Percentiles rank a stretch among this genome's conserved stretches.
Conservation (phyloP, 2,888 invertebrate genomes). For the Xanthorhoe spadicearia region DNA sequence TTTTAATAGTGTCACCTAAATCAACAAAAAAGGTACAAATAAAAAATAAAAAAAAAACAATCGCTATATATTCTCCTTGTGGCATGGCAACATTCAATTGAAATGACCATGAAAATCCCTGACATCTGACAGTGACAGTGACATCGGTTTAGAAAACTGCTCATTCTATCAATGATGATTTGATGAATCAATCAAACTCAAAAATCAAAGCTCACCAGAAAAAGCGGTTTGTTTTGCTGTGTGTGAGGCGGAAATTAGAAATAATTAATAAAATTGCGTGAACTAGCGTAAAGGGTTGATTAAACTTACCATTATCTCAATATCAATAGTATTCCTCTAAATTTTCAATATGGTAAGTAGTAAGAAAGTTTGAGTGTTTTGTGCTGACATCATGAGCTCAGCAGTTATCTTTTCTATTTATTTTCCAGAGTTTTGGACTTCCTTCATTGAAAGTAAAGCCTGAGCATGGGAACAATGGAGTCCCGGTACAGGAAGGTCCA, state of each 20-base stretch:
- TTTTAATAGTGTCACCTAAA: background rate
- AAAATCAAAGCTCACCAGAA: background rate
- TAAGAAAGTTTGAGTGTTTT: background rate
- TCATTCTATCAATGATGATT: no score
- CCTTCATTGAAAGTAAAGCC: slow-evolving; percentile 86
- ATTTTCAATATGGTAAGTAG: slow-evolving; percentile 46
- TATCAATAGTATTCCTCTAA: background rate
- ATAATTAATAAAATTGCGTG: background rate
- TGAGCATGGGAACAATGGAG: slow-evolving; percentile 65
- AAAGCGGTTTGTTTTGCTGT: background rate
- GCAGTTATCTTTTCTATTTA: background rate
- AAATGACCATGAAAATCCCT: no score
- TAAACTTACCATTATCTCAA: background rate
- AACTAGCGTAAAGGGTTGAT: background rate
- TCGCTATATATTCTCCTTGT: no score
- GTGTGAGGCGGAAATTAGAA: background rate
- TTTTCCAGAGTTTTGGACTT: slow-evolving; percentile 87
- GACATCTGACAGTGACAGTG: background rate
- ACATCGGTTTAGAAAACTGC: no score
- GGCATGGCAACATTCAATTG: no score
- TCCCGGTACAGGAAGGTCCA: slow-evolving; percentile 79
- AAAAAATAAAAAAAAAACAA: no score
- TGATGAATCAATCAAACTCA: background rate
- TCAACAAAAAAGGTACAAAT: background rate
- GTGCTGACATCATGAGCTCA: background rate